Percentiles rank a stretch among this genome's conserved stretches.
Conservation (phyloP, 2,888 invertebrate species). For the Dasypogon diadema region DNA sequence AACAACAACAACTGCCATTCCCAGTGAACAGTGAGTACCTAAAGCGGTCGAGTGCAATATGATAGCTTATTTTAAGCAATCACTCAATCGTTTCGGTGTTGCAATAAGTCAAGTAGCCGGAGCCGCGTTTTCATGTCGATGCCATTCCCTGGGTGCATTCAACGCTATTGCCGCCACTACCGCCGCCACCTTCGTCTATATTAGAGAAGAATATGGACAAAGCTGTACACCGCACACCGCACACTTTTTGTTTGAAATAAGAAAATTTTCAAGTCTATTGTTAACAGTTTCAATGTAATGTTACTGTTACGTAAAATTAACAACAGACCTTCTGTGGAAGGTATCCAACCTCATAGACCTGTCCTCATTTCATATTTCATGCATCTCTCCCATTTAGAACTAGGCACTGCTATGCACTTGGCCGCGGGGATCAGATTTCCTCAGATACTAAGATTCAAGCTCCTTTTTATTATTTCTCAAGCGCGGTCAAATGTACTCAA, state of each 20-base stretch:
- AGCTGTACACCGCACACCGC: slow-evolving; percentile 22
- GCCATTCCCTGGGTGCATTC: slow-evolving; percentile 20
- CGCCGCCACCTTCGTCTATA: neutral
- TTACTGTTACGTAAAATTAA: slow-evolving; percentile 47
- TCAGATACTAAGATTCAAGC: slow-evolving; percentile 1
- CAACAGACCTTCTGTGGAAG: slow-evolving; percentile 40
- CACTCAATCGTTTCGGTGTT: slow-evolving; percentile 46
- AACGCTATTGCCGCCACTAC: neutral
- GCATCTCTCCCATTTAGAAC: slow-evolving; percentile 45
- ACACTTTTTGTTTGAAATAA: slow-evolving; percentile 4
- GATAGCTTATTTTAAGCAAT: slow-evolving; percentile 46
- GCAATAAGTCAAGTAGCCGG: slow-evolving; percentile 46
- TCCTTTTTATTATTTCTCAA: slow-evolving; percentile 19
- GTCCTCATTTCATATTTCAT: slow-evolving; percentile 49
- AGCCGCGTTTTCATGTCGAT: slow-evolving; percentile 24
- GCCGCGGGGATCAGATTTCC: slow-evolving; percentile 44
- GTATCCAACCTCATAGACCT: slow-evolving; percentile 22
- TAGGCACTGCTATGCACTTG: slow-evolving; percentile 43
- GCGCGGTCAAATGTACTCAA: neutral
- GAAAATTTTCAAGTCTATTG: slow-evolving; percentile 40
- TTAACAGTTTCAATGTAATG: slow-evolving; percentile 32
- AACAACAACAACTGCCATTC: neutral
- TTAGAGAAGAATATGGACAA: slow-evolving; percentile 20
- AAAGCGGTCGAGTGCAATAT: slow-evolving; percentile 48
- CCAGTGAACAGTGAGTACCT: slow-evolving; percentile 11